These are phyloP conservation scores for Jordanella pulchra DNA, from an alignment of 2,797 vertebrate species.

Conservation along the genomic window DNA sequence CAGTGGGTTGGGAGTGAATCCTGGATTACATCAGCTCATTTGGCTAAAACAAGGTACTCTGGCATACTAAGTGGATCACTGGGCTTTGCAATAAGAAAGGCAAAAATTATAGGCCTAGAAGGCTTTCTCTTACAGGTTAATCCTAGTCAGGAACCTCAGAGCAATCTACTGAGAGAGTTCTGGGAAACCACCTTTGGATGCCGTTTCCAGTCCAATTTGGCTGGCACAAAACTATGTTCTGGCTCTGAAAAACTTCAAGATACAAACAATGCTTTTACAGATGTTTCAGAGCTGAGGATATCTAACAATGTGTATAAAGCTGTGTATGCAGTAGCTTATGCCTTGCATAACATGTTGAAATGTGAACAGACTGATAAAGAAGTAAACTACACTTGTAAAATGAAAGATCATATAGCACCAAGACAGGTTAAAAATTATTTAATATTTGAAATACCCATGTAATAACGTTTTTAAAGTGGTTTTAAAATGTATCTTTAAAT, in stretches of 20 bases:
- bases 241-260: conserved; percentile 73
- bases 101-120: conserved; percentile 70
- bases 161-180: conserved; percentile 72
- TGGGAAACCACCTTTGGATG: conserved; percentile 79
- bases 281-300: conserved; percentile 79
- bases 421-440: conserved; percentile 57
- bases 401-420: conserved; percentile 45
- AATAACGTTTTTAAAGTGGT: not conserved
- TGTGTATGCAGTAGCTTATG: conserved; percentile 76
- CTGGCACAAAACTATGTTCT: conserved; percentile 58
- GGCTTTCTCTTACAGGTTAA: conserved; percentile 75
- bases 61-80: conserved; percentile 73
- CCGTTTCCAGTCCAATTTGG: conserved; percentile 47
- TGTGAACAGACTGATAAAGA: conserved; percentile 45
- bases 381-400: conserved; percentile 44
- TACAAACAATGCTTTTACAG: conserved; percentile 70
- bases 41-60: conserved; percentile 64
- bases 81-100: conserved; percentile 77
- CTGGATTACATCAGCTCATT: conserved; percentile 77
- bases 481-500: not conserved
- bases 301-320: conserved; percentile 82
- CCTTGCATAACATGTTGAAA: conserved; percentile 64
- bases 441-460: not conserved
- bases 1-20: conserved; percentile 83
- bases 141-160: conserved; percentile 65